A percentile compares a stretch with the other conserved stretches of the same genome.
Evolutionary conservation across 2,113 vertebrate species (phyloP).

Genomic region (Numenius arquata): DNA sequence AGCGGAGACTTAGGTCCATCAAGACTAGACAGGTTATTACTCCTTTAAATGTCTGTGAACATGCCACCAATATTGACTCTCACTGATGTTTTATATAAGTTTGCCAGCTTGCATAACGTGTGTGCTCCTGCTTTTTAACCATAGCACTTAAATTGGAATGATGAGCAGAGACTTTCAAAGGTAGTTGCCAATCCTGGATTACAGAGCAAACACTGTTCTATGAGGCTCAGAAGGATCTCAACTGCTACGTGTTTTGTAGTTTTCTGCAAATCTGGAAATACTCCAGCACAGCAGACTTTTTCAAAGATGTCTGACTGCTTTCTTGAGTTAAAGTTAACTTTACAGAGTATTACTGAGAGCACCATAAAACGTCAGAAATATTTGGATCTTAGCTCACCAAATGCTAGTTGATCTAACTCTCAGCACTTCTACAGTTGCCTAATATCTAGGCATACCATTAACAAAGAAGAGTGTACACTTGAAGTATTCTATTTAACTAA

Average conservation of each 20-base stretch:
- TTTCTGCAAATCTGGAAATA: not conserved
- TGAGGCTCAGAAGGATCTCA: not conserved
- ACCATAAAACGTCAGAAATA: not conserved
- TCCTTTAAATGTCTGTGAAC: not conserved
- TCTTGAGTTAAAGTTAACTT: not conserved
- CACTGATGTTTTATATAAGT: fast-evolving
- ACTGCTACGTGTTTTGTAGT: not conserved
- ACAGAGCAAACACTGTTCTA: not conserved
- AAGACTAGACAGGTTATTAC: too few species aligned
- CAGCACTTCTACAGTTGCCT: not conserved
- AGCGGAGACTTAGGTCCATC: not conserved
- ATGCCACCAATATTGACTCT: not conserved
- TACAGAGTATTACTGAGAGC: not conserved
- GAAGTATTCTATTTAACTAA: conserved; percentile 21
- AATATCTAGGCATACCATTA: not conserved
- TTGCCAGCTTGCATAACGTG: not conserved
- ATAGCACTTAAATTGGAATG: not conserved
- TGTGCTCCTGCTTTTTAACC: not conserved
- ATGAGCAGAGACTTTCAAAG: not conserved
- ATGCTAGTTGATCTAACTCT: not conserved
- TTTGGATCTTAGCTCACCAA: not conserved
- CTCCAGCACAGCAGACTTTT: not conserved
- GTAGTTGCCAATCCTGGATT: not conserved
- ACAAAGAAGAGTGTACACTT: not conserved
- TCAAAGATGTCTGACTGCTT: not conserved